Percentiles rank a stretch among this genome's conserved stretches.
phyloP scores from a whole-genome alignment of 1,140 invertebrate genomes.

The Elymnias hypermnestra region DNA sequence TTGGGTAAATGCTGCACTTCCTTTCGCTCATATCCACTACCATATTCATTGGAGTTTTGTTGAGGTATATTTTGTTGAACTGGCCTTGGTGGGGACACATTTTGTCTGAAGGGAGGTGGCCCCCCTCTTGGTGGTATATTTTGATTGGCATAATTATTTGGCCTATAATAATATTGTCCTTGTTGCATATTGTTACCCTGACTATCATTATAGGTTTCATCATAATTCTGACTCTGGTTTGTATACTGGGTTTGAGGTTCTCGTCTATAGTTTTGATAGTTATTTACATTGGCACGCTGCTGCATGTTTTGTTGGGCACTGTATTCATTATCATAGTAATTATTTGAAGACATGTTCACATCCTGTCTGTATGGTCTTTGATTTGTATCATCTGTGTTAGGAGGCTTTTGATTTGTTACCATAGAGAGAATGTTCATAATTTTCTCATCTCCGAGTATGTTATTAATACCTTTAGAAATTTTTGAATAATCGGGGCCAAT shows the following conservation, averaged over 20 bases:
- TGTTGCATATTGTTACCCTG: slow-evolving; percentile 20
- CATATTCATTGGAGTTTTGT: not conserved
- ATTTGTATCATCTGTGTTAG: slow-evolving; percentile 9
- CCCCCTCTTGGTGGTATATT: slow-evolving; percentile 16
- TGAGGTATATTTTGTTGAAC: not conserved
- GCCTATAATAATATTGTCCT: slow-evolving; percentile 33
- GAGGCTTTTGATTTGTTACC: slow-evolving; percentile 44
- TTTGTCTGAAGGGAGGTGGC: slow-evolving; percentile 5
- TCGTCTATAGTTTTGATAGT: slow-evolving; percentile 10
- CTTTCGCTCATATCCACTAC: slow-evolving; percentile 23
- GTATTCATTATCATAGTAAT: slow-evolving; percentile 21
- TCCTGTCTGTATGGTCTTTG: not conserved
- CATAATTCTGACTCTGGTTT: slow-evolving; percentile 15
- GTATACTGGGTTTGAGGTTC: slow-evolving; percentile 13
- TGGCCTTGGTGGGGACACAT: slow-evolving; percentile 12
- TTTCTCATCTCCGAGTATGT: slow-evolving; percentile 78
- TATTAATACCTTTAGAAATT: slow-evolving; percentile 78
- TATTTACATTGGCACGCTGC: slow-evolving; percentile 15
- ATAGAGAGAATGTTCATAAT: slow-evolving; percentile 77
- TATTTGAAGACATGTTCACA: not conserved
- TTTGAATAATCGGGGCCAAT: slow-evolving; percentile 73
- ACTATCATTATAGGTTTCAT: slow-evolving; percentile 19
- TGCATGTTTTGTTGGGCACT: slow-evolving; percentile 21
- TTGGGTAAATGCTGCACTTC: slow-evolving; percentile 18
- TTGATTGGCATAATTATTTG: slow-evolving; percentile 18